Evolutionary conservation across 2,797 vertebrate species (phyloP).

Genomic region (Valencia hispanica): DNA sequence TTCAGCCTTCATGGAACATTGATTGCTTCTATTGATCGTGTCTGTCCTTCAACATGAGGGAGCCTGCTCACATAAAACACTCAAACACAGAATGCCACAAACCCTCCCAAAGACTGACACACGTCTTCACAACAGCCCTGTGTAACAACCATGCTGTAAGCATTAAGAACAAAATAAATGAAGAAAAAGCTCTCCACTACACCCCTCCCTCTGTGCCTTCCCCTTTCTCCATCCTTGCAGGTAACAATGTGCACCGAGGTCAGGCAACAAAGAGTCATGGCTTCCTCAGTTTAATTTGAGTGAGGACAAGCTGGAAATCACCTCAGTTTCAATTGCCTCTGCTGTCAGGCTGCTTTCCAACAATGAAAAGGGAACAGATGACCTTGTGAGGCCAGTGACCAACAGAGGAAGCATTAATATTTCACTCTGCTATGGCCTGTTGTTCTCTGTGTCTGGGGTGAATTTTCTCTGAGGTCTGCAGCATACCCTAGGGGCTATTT

Average conservation of each 20-base stretch:
- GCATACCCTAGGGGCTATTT: no score
- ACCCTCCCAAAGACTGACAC: constrained; percentile 6
- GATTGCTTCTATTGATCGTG: constrained; percentile 78
- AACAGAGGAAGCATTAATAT: constrained; percentile 74
- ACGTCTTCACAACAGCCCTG: constrained; percentile 21
- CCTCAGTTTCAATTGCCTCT: constrained; percentile 69
- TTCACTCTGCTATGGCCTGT: constrained; percentile 63
- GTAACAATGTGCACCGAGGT: constrained; percentile 68
- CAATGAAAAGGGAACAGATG: constrained; percentile 66
- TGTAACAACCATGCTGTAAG: constrained; percentile 24
- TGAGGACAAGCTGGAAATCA: constrained; percentile 67
- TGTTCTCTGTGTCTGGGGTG: constrained; percentile 39
- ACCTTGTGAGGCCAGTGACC: constrained; percentile 74
- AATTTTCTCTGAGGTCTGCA: constrained; percentile 35
- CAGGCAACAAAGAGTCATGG: constrained; percentile 61
- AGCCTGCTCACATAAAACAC: constrained; percentile 58
- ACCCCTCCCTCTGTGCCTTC: neutral
- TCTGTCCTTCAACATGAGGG: constrained; percentile 72
- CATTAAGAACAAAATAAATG: constrained; percentile 43
- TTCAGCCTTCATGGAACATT: constrained; percentile 74
- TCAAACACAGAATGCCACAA: constrained; percentile 22
- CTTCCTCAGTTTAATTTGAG: constrained; percentile 69
- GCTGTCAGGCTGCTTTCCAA: constrained; percentile 65
- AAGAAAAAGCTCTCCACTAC: constrained; percentile 30
- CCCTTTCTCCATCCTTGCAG: constrained; percentile 31